A percentile compares a stretch with the other conserved stretches of the same genome.
phyloP scores from a whole-genome alignment of 1,140 invertebrate species.

The Lepidostoma basale region DNA sequence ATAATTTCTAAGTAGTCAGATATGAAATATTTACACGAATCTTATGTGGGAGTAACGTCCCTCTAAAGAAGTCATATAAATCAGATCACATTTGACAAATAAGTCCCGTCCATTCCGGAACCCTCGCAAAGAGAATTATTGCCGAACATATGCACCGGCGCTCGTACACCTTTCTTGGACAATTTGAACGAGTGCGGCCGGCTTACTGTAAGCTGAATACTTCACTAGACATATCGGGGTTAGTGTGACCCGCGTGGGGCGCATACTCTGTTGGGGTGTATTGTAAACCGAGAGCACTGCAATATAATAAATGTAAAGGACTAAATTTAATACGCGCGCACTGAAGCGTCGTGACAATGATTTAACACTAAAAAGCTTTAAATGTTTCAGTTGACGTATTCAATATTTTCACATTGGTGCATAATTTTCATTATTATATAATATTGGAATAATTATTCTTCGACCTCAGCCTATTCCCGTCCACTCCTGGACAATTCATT shows the following conservation, averaged over 20 bases:
- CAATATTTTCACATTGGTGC: no score
- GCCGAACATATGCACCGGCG: conserved; percentile 7
- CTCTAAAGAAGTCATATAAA: conserved; percentile 1
- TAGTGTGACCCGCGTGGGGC: not conserved
- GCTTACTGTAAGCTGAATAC: not conserved
- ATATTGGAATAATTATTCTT: no score
- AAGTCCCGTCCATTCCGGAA: not conserved
- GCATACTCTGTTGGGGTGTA: not conserved
- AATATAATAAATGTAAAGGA: no score
- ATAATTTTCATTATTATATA: no score
- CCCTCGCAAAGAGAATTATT: conserved; percentile 7
- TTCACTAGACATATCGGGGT: conserved; percentile 11
- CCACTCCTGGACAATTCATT: no score
- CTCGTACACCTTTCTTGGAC: not conserved
- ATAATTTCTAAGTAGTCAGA: not conserved
- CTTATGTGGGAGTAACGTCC: not conserved
- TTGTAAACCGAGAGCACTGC: not conserved
- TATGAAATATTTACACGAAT: not conserved
- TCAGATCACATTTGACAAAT: conserved; percentile 23
- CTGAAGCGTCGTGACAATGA: no score
- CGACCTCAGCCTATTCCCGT: no score
- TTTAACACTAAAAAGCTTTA: no score
- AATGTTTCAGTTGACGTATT: no score
- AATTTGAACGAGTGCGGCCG: conserved; percentile 11
- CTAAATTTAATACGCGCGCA: no score